Base-by-base conservation (phyloP, 2,797 vertebrate species). In the Sitta carolinensis region DNA sequence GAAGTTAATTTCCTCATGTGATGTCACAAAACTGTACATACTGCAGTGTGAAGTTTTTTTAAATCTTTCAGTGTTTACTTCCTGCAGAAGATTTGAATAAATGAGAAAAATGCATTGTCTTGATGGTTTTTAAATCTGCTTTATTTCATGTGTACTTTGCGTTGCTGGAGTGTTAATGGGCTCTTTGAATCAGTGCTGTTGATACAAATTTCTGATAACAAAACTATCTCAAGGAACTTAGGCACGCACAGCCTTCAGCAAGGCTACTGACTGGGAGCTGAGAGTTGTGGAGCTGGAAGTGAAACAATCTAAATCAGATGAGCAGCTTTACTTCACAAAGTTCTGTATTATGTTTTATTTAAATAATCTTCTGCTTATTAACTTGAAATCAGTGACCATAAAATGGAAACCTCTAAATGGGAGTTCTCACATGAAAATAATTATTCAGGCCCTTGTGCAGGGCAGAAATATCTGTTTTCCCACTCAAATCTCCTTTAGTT, bases 31-130 rank as follows among this genome's bases (percentile, higher is more conserved):
- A 98, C 96, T 98, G 98, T 98, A 98, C 95, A 98, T 98, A 98
- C 96, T 97, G 95, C 97, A 97, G 98, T 98, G 97, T 98, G 98
- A 97, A 97, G 97, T 98, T 98, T 97, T 98, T 98, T 98, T 97
- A 97, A 98, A 98, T 98, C 97, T 98, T 98, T 98, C 98, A 98
- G 97, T 98, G 98, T 98, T 98, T 98, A 98, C 97, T 98, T 98
- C 98, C 98, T 98, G 97, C 97, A 97, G 97, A 98, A 98, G 96
- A 98, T 98, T 98, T 98, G 98, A 98, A 98, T 98, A 98, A 98
- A 98, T 98, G 97, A 98, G 93, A 95, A 97, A 98, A 98, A 97
- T 97, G 96, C 94, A 98, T 97, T 97, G 96, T 97, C 96, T 97
- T 92, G 89, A 91, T 96, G 93, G 87, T 81, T 97, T 96, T 97